Evolutionary conservation across 2,113 vertebrate species (phyloP).

Genomic region (Salvelinus alpinus): DNA sequence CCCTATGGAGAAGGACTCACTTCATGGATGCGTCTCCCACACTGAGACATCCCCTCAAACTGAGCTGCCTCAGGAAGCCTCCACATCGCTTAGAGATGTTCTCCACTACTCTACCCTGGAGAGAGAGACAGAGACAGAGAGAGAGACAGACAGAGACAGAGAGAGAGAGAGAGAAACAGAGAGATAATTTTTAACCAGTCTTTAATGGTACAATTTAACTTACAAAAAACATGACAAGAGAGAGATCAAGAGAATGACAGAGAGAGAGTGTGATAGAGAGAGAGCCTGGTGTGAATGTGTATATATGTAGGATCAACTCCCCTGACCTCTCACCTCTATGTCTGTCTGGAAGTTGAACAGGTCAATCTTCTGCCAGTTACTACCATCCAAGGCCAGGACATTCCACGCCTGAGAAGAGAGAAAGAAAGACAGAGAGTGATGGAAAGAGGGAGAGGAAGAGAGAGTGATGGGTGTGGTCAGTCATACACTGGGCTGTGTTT

Average conservation of each 20-base stretch:
- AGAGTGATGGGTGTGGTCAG: conserved; percentile 19
- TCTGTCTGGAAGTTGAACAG: conserved; percentile 97
- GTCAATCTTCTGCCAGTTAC: conserved; percentile 97
- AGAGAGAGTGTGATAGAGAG: background rate
- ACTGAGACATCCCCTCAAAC: conserved; percentile 89
- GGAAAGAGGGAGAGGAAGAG: conserved; percentile 3
- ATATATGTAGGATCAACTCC: background rate
- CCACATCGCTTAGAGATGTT: conserved; percentile 96
- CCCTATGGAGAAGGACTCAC: conserved; percentile 72
- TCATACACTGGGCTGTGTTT: background rate
- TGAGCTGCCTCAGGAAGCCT: conserved; percentile 92
- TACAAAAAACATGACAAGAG: background rate
- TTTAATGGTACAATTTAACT: too few relatives aligned
- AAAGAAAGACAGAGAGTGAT: conserved; percentile 11
- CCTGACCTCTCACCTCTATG: conserved; percentile 85
- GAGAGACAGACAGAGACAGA: conserved; percentile 24
- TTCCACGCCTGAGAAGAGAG: conserved; percentile 85
- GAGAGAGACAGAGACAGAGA: conserved; percentile 42
- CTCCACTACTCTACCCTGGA: conserved; percentile 93
- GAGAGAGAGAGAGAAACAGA: background rate
- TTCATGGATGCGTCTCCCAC: conserved; percentile 92
- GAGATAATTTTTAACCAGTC: too few relatives aligned
- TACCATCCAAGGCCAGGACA: conserved; percentile 92
- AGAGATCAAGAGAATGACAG: background rate
- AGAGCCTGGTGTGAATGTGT: conserved; percentile 15